phyloP scores from a whole-genome alignment of 2,797 vertebrate genomes.

The Tapirus indicus region DNA sequence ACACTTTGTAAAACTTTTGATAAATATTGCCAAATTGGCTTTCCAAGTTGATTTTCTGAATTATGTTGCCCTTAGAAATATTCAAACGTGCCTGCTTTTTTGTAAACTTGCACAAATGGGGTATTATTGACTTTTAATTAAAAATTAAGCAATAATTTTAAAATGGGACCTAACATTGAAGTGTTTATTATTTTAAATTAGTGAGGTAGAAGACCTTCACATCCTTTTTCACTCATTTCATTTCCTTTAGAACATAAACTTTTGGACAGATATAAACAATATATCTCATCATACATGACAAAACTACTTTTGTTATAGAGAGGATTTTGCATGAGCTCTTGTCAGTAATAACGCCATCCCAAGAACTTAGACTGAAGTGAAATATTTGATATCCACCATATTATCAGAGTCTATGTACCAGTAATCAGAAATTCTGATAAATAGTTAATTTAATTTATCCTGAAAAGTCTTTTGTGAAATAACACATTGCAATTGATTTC shows the following conservation, averaged over 20 bases:
- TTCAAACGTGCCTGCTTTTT: background rate
- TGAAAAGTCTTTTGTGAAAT: background rate
- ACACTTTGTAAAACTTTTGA: background rate
- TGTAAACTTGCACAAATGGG: background rate
- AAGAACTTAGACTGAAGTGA: background rate
- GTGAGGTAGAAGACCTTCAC: background rate
- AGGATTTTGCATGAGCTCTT: background rate
- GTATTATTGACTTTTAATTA: background rate
- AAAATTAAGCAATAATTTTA: background rate
- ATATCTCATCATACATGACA: background rate
- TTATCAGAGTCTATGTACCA: background rate
- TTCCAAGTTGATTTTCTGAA: slow-evolving; percentile 30
- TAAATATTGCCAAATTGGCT: background rate
- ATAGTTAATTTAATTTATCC: background rate
- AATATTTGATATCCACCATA: background rate
- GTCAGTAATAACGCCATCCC: background rate
- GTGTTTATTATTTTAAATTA: background rate
- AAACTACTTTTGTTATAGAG: background rate
- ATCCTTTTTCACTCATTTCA: background rate
- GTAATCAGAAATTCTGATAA: background rate
- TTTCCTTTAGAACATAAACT: background rate
- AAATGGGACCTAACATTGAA: background rate
- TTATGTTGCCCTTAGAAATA: background rate
- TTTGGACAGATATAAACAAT: background rate
- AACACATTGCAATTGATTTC: background rate